Evolutionary conservation across 2,797 vertebrate genomes (phyloP).

Genomic region (Tokudaia tokunoshimensis): DNA sequence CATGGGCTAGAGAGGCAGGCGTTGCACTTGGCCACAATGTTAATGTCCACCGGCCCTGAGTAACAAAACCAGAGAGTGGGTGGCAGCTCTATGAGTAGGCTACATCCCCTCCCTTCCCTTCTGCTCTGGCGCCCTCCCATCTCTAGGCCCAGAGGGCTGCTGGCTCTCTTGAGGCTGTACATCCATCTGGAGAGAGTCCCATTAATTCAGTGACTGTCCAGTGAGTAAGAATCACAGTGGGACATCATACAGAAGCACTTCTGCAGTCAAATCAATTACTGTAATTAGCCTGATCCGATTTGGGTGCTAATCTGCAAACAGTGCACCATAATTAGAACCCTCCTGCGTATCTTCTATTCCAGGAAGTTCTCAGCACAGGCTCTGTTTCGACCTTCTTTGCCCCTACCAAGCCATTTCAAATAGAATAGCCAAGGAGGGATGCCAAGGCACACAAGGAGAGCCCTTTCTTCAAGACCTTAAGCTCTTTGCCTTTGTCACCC

Average conservation of each 20-base stretch:
- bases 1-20: slow-evolving; percentile 95
- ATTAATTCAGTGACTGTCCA: slow-evolving; percentile 54
- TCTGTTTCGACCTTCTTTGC: neutral
- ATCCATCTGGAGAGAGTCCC: slow-evolving; percentile 33
- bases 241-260: slow-evolving; percentile 65
- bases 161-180: neutral
- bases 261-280: slow-evolving; percentile 75
- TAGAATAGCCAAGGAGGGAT: neutral
- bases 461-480: neutral
- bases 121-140: neutral
- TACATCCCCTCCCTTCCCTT: neutral
- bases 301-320: slow-evolving; percentile 80
- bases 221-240: slow-evolving; percentile 64
- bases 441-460: neutral
- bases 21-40: slow-evolving; percentile 94
- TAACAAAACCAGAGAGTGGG: slow-evolving; percentile 52
- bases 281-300: slow-evolving; percentile 81
- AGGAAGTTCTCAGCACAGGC: slow-evolving; percentile 51
- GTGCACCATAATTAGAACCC: slow-evolving; percentile 69
- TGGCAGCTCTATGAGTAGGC: neutral
- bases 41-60: slow-evolving; percentile 94
- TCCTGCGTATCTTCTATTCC: slow-evolving; percentile 27
- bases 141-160: neutral
- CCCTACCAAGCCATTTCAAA: neutral
- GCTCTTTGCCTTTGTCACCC: accelerated